Evolutionary conservation across 2,113 vertebrate species (phyloP), one percentile per base, ranked within the genome.

Genomic region (Phylloscopus trochilus): DNA sequence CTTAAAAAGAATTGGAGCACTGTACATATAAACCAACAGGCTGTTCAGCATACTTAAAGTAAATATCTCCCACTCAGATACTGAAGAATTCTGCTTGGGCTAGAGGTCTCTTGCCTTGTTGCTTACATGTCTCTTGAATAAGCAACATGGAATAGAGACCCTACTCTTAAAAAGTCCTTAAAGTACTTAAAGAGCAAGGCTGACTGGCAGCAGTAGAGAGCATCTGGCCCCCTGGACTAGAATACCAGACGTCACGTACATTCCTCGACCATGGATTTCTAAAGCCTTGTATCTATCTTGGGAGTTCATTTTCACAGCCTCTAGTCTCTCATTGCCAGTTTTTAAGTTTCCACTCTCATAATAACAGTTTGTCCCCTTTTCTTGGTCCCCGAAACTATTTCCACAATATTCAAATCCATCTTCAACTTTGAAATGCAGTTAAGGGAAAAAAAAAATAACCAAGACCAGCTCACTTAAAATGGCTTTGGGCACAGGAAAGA

Each of bases 401-500:
- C n/a, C n/a, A 89, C 41, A 64, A 75, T 59, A 93, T 89, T 87
- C 79, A 93, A 94, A 91, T 72, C 60, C 30, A 91, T 47, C 27
- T 74, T 91, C 55, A 90, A 76, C 17, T 53, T 26, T 6, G 60
- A 75, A 77, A 35, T 41, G 33, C 21, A 63, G 13, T 23, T 56
- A 82, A 51, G 31, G 10, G 8, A 19, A 53, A 77, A 66, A 66
- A 46, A 64, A 63, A 76, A 85, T 11, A 88, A 49, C 46, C 24
- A n/a, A 78, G 21, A 52, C 23, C 27, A 90, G 97, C 98, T 98
- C 95, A 99, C 98, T 98, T 79, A 98, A 98, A 87, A 99, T 98
- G 52, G 99, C 97, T 59, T 83, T 86, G 63, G 99, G 99, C 74
- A 99, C 97, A 6, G 99, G 99, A 93, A 99, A 99, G 96, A 99